Base-by-base conservation (phyloP, 1,140 invertebrate genomes). In the Ceratina japonica region DNA sequence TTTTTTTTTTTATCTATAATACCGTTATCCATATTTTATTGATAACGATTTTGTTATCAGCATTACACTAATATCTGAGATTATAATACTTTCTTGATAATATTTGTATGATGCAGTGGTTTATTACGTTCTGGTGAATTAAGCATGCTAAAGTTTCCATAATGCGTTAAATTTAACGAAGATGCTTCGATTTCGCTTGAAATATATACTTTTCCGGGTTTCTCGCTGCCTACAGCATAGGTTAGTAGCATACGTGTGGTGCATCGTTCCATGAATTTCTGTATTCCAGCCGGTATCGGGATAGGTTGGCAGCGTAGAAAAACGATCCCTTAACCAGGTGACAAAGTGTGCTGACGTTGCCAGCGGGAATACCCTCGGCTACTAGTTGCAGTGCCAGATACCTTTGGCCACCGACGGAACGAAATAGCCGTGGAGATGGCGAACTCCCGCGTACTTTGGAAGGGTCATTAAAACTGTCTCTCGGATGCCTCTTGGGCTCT, bases 291-390 rank as follows among this genome's bases (percentile, higher is more conserved):
- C 15, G 31, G 52, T 16, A 37, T 58, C 37, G 37, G 56, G 81
- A 65, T 31, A 63, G 75, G 24, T 15, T 75, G 54, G 16, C 63
- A 65, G 64, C 20, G 27, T n/a, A 54, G 73, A 66, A 82, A 86
- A 86, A 86, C 74, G 82, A 72, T 81, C 75, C 69, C 52, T 83
- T 86, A 86, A 86, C 75, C 83, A 83, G 77, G 83, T 86, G 83
- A 86, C 85, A 86, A 85, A 86, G 80, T 84, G 75, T 64, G 63
- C 70, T 85, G 83, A 83, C 85, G 80, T 83, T 84, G 83, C 85
- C 78, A 82, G 31, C 44, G 85, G 85, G 85, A 86, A 83, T 85
- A 81, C 70, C 62, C 69, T 69, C 56, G 71, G 77, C 62, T 82
- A 80, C 77, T 68, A 65, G 77, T 79, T 64, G 65, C 51, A 75